Percentiles rank a stretch among this genome's conserved stretches.
These are phyloP conservation scores for Cerastis leucographa DNA, from an alignment of 2,888 invertebrate species.

Conservation along the genomic window DNA sequence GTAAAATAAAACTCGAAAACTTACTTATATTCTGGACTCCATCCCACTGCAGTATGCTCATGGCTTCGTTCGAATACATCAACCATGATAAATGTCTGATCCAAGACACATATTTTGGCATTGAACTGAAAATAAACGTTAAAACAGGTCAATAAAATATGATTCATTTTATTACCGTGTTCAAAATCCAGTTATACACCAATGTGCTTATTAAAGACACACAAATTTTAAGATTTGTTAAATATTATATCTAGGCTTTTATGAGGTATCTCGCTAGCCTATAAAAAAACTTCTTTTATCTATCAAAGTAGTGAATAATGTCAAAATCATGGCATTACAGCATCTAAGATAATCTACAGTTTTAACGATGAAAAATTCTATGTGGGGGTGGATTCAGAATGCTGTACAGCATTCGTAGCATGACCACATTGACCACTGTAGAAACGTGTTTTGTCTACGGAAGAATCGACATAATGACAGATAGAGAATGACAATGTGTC, in stretches of 20 bases:
- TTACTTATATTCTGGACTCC: constrained; percentile 94
- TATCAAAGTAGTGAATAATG: background rate
- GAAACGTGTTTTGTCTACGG: too few species aligned
- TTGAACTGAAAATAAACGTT: constrained; percentile 88
- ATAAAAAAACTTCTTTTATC: background rate
- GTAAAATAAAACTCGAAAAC: constrained; percentile 65
- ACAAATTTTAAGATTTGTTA: background rate
- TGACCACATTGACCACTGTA: too few species aligned
- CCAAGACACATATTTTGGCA: constrained; percentile 94
- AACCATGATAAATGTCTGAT: constrained; percentile 96
- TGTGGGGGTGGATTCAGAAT: too few species aligned
- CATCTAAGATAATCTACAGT: too few species aligned
- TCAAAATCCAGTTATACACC: background rate
- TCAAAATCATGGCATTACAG: too few species aligned
- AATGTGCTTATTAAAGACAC: background rate
- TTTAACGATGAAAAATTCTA: too few species aligned
- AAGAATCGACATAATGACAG: too few species aligned
- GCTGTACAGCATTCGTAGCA: too few species aligned
- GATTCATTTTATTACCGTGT: constrained; percentile 1
- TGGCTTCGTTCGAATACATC: constrained; percentile 96
- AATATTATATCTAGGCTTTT: background rate
- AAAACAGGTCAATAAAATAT: constrained; percentile 6
- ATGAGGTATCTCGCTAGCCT: background rate
- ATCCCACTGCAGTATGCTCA: constrained; percentile 95
- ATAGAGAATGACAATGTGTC: too few species aligned